These are phyloP conservation scores for Ditylenchus dipsaci DNA, from an alignment of 1,140 invertebrate species.

Conservation along the genomic window DNA sequence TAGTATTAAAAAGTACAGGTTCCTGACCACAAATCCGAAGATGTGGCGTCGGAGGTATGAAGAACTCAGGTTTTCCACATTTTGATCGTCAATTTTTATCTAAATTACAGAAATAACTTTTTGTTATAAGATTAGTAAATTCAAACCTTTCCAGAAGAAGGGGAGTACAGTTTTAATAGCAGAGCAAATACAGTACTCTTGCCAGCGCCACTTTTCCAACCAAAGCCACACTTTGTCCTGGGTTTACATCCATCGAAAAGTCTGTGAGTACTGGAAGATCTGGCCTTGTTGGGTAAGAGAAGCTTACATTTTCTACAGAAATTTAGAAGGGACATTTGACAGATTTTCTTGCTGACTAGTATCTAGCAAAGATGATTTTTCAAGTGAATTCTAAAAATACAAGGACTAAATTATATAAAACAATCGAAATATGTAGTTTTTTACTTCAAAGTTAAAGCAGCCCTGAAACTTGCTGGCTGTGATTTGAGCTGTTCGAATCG, in stretches of 20 bases:
- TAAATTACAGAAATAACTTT: not conserved
- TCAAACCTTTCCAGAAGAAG: constrained; percentile 40
- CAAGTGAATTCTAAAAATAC: too few species aligned
- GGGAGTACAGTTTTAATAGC: constrained; percentile 60
- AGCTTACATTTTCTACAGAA: not conserved
- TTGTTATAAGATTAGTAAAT: not conserved
- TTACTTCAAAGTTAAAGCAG: constrained; percentile 39
- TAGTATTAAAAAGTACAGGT: constrained; percentile 61
- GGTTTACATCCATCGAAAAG: constrained; percentile 74
- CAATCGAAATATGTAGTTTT: constrained; percentile 56
- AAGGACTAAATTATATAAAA: too few species aligned
- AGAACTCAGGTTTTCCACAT: not conserved
- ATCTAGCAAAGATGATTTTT: too few species aligned
- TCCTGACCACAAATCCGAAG: constrained; percentile 57
- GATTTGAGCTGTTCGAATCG: constrained; percentile 48
- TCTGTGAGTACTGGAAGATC: constrained; percentile 69
- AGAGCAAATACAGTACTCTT: constrained; percentile 60
- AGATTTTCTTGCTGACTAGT: too few species aligned
- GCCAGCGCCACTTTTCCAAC: constrained; percentile 62
- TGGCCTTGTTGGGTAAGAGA: constrained; percentile 54
- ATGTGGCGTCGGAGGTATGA: constrained; percentile 46
- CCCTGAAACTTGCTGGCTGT: constrained; percentile 44
- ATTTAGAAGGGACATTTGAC: not conserved
- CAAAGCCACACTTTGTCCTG: constrained; percentile 83
- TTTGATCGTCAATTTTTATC: not conserved